Evolutionary conservation across 2,113 vertebrate species (phyloP).

Genomic region (Tichodroma muraria): DNA sequence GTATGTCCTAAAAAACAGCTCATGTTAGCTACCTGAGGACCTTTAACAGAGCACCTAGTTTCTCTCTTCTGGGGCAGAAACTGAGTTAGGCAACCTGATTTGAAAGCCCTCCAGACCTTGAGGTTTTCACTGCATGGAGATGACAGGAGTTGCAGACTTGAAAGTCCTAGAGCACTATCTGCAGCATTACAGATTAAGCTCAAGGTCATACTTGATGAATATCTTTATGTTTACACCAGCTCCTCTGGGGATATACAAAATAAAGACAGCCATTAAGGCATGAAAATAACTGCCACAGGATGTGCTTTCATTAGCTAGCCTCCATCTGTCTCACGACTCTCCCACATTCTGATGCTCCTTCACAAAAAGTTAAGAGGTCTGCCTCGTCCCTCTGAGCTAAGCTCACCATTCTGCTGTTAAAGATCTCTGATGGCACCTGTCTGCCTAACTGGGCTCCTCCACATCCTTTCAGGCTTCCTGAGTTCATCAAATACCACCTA

Average conservation of each 20-base stretch:
- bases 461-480: neutral
- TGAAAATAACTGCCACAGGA: neutral
- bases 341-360: neutral
- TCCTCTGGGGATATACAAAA: neutral
- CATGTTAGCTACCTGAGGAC: neutral
- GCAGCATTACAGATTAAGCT: neutral
- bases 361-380: accelerated
- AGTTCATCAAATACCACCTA: neutral
- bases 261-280: neutral
- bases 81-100: neutral
- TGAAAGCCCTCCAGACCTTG: neutral
- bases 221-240: neutral
- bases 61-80: neutral
- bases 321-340: neutral
- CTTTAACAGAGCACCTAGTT: neutral
- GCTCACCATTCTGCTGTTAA: neutral
- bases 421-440: neutral
- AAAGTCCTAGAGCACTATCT: neutral
- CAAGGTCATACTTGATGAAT: neutral
- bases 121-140: neutral
- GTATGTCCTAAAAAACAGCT: neutral
- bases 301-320: neutral
- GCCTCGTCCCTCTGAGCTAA: neutral
- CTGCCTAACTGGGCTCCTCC: neutral
- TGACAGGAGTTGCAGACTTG: neutral